Base-by-base conservation (phyloP, 2,113 vertebrate genomes). In the Pseudorectes ferrugineus region DNA sequence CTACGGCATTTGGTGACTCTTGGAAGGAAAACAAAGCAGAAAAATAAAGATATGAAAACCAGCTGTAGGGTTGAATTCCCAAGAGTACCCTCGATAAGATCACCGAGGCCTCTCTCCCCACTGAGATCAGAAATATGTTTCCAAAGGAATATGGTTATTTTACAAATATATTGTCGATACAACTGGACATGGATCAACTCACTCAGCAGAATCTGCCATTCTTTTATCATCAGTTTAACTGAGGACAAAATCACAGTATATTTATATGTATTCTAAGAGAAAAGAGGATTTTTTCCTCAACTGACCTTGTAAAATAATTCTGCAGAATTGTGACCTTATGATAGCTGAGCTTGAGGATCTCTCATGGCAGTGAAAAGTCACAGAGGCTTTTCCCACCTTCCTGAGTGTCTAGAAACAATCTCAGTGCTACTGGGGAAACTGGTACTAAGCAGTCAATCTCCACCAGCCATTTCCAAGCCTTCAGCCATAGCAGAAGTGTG, bases 31-130 rank as follows among this genome's bases (percentile, higher is more conserved):
- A 75, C 1, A 10, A 74, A 45, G 35, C 10, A 85, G 61, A 66
- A 88, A 66, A 85, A 48, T 11, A 57, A 61, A 63, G 58, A 42
- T 28, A 61, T 0, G 1, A 46, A 76, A 43, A 43, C 10, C 26
- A 65, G 31, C 3, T 57, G 54, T 26, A 81, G 29, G 43, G 17
- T 0, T 74, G 78, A 74, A 71, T 36, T 82, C 61, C 49, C 42
- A 70, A 26, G 25, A 55, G 55, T 10, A 31, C 4, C 40, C 35
- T 36, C 0, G 0, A 8, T 23, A 51, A 52, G 28, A 52, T 1
- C 6, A 36, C 16, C 0, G 6, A 57, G 25, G 49, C 23, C 14
- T 68, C 42, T 21, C 20, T 49, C 40, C 43, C 17, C 57, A 78
- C 7, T 33, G 55, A 81, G 20, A 62, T 74, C 16, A 77, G 67